Evolutionary conservation across 2,888 invertebrate genomes (phyloP).

Genomic region (Ectemnius lituratus): DNA sequence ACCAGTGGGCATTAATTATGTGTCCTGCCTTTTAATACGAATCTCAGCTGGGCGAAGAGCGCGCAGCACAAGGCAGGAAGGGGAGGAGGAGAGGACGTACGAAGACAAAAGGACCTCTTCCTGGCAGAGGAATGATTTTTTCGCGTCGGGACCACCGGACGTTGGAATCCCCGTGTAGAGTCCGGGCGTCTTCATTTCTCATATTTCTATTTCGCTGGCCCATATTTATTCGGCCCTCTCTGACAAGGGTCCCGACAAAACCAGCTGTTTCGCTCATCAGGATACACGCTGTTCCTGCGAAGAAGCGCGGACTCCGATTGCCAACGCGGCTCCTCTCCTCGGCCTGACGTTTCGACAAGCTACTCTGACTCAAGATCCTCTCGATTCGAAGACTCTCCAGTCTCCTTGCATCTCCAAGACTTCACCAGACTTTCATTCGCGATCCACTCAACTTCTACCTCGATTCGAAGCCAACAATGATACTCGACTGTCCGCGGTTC

Average conservation of each 20-base stretch:
- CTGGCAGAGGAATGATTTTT: conserved; percentile 54
- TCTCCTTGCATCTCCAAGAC: too few relatives aligned
- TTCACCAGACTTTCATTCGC: too few relatives aligned
- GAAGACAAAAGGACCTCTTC: conserved; percentile 52
- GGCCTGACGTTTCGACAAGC: conserved; percentile 43
- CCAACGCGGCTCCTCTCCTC: conserved; percentile 12
- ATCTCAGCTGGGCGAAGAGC: conserved; percentile 48
- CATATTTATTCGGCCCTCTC: conserved; percentile 56
- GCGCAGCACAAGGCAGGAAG: too few relatives aligned
- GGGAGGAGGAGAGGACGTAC: conserved; percentile 3
- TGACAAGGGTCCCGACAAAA: conserved; percentile 50
- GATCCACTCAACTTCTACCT: too few relatives aligned
- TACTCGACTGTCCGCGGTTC: too few relatives aligned
- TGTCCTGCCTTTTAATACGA: conserved; percentile 59
- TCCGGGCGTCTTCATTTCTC: conserved; percentile 35
- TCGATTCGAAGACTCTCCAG: too few relatives aligned
- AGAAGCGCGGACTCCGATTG: conserved; percentile 52
- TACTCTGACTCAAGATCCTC: too few relatives aligned
- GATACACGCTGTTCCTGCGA: conserved; percentile 40
- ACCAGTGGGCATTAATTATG: conserved; percentile 61
- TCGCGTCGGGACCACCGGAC: conserved; percentile 43
- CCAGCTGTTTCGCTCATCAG: conserved; percentile 46
- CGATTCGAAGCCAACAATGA: neutral
- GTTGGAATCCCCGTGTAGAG: conserved; percentile 36
- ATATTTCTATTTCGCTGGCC: conserved; percentile 51